phyloP scores from a whole-genome alignment of 2,113 vertebrate species.

The Pelodiscus sinensis region DNA sequence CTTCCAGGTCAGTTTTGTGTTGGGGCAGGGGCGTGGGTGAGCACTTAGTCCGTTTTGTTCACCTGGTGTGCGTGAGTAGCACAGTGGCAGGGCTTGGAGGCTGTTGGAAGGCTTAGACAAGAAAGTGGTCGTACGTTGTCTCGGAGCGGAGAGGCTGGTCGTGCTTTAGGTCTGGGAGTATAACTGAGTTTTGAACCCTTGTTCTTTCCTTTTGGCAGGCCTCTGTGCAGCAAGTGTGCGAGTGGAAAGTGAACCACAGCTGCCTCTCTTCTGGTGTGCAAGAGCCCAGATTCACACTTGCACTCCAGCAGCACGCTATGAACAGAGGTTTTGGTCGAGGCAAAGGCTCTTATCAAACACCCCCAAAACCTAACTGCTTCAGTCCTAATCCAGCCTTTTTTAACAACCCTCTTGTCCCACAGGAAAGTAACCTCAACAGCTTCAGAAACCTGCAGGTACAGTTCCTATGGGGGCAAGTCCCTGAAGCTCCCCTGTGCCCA shows the following conservation, averaged over 20 bases:
- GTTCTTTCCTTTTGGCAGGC: not conserved
- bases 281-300: rapidly evolving
- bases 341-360: not conserved
- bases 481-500: slow-evolving; percentile 71
- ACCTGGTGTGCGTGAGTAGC: rapidly evolving
- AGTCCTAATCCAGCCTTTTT: not conserved
- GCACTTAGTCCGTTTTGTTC: not conserved
- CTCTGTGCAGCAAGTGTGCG: not conserved
- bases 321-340: not conserved
- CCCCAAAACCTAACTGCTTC: rapidly evolving
- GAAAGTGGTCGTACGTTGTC: too few relatives aligned
- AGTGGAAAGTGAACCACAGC: not conserved
- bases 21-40: not conserved
- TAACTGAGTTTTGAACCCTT: not conserved
- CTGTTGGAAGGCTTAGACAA: rapidly evolving
- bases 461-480: slow-evolving; percentile 76
- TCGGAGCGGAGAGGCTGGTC: not conserved
- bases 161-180: rapidly evolving
- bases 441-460: slow-evolving; percentile 77
- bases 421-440: not conserved
- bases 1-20: not conserved
- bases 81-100: rapidly evolving
- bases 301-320: not conserved
- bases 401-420: slow-evolving; percentile 10
- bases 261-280: not conserved